These are phyloP conservation scores for Karalla daura DNA, from an alignment of 2,797 vertebrate genomes.

Conservation along the genomic window DNA sequence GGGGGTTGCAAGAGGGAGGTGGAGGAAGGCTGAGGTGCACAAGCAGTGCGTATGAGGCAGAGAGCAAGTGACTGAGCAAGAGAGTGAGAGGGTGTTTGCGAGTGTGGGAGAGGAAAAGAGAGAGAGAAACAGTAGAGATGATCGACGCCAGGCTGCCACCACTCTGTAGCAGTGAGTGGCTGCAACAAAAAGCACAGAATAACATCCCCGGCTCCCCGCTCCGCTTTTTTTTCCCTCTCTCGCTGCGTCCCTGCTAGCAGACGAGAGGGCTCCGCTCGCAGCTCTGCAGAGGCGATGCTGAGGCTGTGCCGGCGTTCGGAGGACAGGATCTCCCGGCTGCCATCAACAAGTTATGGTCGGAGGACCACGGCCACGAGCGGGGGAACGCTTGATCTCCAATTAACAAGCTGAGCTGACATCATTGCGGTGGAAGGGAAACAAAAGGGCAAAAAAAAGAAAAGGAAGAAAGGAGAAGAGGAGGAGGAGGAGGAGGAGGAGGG, in stretches of 20 bases:
- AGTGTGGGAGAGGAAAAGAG: constrained; percentile 78
- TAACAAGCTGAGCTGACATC: constrained; percentile 86
- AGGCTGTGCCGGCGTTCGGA: constrained; percentile 89
- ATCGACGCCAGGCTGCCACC: constrained; percentile 98
- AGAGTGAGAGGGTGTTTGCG: constrained; percentile 85
- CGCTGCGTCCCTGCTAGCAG: constrained; percentile 90
- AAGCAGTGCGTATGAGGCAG: constrained; percentile 79
- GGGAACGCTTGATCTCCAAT: constrained; percentile 86
- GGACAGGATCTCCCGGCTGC: constrained; percentile 82
- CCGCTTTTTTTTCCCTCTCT: constrained; percentile 85
- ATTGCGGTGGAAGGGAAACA: constrained; percentile 76
- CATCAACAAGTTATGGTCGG: constrained; percentile 98
- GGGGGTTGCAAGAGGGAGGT: constrained; percentile 59
- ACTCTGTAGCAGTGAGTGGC: constrained; percentile 98
- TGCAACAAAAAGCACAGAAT: constrained; percentile 96
- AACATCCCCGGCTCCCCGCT: constrained; percentile 83
- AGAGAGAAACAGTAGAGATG: constrained; percentile 95
- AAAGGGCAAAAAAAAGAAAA: constrained; percentile 65
- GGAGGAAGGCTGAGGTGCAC: constrained; percentile 80
- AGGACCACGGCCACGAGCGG: constrained; percentile 85
- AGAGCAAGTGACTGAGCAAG: constrained; percentile 90
- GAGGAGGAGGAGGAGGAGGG: constrained; percentile 47
- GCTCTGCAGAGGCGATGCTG: constrained; percentile 91
- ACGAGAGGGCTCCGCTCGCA: constrained; percentile 93
- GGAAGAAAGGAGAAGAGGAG: constrained; percentile 50